Percentiles rank a stretch among this genome's conserved stretches.
Evolutionary conservation across 2,797 vertebrate species (phyloP).

Genomic region (Linurgus olivaceus): DNA sequence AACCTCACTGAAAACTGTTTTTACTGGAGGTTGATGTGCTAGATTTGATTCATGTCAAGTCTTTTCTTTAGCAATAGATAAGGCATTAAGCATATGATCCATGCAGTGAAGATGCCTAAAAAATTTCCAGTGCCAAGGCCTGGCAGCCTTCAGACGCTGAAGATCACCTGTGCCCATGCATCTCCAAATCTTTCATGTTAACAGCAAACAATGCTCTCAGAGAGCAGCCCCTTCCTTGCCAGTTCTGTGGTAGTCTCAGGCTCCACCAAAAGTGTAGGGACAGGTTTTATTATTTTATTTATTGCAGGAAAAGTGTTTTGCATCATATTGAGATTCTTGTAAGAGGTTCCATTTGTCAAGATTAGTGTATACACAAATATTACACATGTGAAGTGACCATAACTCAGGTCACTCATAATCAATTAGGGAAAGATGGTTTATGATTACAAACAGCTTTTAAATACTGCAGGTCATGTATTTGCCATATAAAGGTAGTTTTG

Average conservation of each 20-base stretch:
- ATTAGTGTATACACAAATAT: neutral
- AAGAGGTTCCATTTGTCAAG: neutral
- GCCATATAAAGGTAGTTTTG: neutral
- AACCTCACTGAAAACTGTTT: neutral
- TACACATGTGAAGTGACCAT: neutral
- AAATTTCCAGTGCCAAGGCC: neutral
- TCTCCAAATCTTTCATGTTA: neutral
- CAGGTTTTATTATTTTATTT: neutral
- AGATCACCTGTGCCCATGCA: neutral
- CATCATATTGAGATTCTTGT: neutral
- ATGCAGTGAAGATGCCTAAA: neutral
- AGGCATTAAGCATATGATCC: neutral
- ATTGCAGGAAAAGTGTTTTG: neutral
- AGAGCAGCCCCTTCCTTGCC: neutral
- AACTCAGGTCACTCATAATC: neutral
- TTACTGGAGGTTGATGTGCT: neutral
- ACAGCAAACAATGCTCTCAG: neutral
- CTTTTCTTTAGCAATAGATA: neutral
- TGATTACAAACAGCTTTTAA: neutral
- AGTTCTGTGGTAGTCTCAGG: neutral
- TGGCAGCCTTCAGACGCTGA: neutral
- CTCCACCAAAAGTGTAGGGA: neutral
- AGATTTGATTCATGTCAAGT: neutral
- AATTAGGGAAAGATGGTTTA: neutral
- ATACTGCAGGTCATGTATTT: neutral